phyloP scores from a whole-genome alignment of 2,888 invertebrate species.

The Ligdia adustata region DNA sequence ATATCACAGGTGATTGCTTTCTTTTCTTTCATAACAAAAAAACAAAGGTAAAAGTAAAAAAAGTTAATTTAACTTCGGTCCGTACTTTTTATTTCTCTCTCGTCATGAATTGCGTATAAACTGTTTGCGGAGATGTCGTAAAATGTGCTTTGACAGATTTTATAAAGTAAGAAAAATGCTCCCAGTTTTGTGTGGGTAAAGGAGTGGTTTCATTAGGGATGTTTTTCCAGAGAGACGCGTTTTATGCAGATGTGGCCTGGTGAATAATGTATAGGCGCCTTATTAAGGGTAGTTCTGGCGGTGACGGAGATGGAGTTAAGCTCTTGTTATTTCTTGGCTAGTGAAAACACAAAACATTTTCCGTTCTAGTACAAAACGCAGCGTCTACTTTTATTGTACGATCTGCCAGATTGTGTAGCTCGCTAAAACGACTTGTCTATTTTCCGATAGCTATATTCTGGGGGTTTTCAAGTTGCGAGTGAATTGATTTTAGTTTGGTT shows the following conservation, averaged over 20 bases:
- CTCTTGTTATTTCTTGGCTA: no score
- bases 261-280: constrained; percentile 14
- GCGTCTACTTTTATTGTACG: no score
- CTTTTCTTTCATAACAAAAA: background rate
- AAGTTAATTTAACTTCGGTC: constrained; percentile 3
- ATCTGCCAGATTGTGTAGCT: no score
- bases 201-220: background rate
- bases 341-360: no score
- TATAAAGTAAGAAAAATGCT: background rate
- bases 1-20: background rate
- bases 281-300: no score
- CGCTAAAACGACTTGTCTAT: no score
- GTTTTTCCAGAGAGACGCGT: no score
- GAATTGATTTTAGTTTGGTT: no score
- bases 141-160: background rate
- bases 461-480: no score
- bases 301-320: no score
- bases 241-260: constrained; percentile 2
- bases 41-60: background rate
- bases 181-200: background rate
- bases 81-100: background rate
- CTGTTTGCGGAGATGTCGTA: background rate
- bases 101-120: background rate
- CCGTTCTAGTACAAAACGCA: no score
- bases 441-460: no score